These are phyloP conservation scores for Elaeidobius kamerunicus DNA, from an alignment of 2,888 invertebrate species.

Conservation along the genomic window DNA sequence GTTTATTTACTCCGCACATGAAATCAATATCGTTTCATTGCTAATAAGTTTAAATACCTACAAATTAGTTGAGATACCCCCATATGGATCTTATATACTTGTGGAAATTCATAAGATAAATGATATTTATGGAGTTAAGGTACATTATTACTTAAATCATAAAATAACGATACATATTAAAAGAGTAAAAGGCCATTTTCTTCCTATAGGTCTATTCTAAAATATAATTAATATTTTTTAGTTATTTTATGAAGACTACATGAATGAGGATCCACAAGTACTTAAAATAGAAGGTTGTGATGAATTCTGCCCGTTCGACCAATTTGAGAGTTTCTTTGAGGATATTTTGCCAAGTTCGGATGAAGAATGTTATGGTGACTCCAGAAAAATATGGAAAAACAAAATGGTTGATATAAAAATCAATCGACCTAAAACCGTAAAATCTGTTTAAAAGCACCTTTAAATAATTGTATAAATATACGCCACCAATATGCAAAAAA, in stretches of 20 bases:
- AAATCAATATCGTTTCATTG: constrained; percentile 28
- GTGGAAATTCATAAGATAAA: constrained; percentile 34
- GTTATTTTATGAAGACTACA: constrained; percentile 15
- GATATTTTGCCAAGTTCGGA: constrained; percentile 30
- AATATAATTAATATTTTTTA: not conserved
- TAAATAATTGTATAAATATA: no score
- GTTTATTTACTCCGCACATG: constrained; percentile 35
- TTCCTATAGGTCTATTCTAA: not conserved
- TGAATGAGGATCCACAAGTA: constrained; percentile 24
- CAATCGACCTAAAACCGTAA: no score
- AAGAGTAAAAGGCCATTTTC: no score
- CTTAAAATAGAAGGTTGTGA: constrained; percentile 27
- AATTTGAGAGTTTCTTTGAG: constrained; percentile 25
- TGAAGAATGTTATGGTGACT: constrained; percentile 29
- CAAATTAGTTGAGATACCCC: constrained; percentile 23
- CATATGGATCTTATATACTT: constrained; percentile 30
- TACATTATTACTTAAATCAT: constrained; percentile 15
- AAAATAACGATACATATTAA: no score
- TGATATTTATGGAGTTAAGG: constrained; percentile 31
- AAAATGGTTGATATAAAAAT: no score
- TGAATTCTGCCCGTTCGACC: constrained; percentile 27
- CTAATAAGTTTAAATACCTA: constrained; percentile 26
- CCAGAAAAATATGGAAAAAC: no score
- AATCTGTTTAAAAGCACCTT: no score
- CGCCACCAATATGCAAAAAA: no score